A percentile compares a stretch with the other conserved stretches of the same genome.
Conservation (phyloP, 2,113 vertebrate genomes). For the Zosterops lateralis region DNA sequence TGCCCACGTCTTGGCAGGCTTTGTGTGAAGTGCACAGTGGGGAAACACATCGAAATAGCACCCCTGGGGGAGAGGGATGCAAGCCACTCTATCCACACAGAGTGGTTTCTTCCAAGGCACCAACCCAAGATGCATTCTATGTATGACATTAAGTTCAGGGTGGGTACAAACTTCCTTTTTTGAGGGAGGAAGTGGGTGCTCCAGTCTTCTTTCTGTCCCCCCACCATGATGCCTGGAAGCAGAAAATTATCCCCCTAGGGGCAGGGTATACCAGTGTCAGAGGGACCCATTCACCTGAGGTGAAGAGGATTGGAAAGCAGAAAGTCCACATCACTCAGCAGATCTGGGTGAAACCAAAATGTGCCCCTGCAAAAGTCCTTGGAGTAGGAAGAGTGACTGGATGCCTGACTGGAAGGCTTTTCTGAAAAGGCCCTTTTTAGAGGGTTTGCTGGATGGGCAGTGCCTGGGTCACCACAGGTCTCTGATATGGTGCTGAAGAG, state of each 20-base stretch:
- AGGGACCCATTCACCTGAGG: not conserved
- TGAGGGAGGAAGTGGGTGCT: not conserved
- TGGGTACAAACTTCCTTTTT: not conserved
- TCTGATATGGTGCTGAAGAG: not conserved
- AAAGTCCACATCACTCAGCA: not conserved
- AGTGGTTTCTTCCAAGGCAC: not conserved
- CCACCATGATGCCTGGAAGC: fast-evolving
- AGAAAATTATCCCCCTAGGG: not conserved
- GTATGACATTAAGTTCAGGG: not conserved
- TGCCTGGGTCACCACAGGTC: not conserved
- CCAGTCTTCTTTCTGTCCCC: not conserved
- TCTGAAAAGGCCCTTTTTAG: not conserved
- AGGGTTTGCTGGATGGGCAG: not conserved
- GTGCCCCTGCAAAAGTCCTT: not conserved
- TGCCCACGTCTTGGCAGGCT: not conserved
- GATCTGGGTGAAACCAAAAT: not conserved
- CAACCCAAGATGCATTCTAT: not conserved
- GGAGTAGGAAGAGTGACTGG: not conserved
- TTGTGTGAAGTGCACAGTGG: not conserved
- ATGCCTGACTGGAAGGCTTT: not conserved
- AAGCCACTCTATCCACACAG: not conserved
- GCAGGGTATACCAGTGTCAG: fast-evolving
- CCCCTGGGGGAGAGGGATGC: not conserved
- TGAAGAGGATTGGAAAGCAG: not conserved
- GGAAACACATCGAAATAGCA: fast-evolving